Conservation (phyloP, 2,113 vertebrate species). For the Dromaius novaehollandiae region DNA sequence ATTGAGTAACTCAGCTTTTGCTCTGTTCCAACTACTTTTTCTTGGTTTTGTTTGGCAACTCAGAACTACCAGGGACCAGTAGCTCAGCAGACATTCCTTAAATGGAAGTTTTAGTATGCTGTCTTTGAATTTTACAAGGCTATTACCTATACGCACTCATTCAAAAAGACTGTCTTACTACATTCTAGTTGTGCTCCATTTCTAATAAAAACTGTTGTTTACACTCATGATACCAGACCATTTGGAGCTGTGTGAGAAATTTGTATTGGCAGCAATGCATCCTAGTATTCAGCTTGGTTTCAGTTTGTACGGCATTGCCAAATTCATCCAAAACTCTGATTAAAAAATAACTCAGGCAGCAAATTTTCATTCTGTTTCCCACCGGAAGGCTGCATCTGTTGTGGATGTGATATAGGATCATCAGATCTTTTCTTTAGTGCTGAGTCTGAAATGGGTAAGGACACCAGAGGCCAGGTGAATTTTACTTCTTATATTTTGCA, state of each 20-base stretch:
- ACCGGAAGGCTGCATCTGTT: not conserved
- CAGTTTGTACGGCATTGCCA: not conserved
- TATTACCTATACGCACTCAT: not conserved
- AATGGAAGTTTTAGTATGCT: not conserved
- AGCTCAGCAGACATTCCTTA: not conserved
- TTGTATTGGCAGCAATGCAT: not conserved
- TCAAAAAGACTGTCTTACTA: not conserved
- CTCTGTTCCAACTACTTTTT: not conserved
- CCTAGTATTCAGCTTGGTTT: not conserved
- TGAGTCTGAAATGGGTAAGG: not conserved
- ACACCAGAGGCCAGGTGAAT: not conserved
- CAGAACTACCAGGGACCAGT: not conserved
- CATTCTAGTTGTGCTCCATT: not conserved
- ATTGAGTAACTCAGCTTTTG: not conserved
- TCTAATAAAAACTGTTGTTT: not conserved
- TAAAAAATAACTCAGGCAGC: not conserved
- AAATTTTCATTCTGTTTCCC: not conserved
- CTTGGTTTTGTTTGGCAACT: not conserved
- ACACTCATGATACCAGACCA: not conserved
- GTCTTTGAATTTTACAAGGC: not conserved
- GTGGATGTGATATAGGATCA: not conserved
- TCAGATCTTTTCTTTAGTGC: not conserved
- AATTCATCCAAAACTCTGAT: not conserved
- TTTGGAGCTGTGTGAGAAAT: not conserved
- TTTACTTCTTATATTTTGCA: not conserved